Evolutionary conservation across 2,888 invertebrate species (phyloP), one percentile per base, ranked within the genome.

Genomic region (Cabera pusaria): DNA sequence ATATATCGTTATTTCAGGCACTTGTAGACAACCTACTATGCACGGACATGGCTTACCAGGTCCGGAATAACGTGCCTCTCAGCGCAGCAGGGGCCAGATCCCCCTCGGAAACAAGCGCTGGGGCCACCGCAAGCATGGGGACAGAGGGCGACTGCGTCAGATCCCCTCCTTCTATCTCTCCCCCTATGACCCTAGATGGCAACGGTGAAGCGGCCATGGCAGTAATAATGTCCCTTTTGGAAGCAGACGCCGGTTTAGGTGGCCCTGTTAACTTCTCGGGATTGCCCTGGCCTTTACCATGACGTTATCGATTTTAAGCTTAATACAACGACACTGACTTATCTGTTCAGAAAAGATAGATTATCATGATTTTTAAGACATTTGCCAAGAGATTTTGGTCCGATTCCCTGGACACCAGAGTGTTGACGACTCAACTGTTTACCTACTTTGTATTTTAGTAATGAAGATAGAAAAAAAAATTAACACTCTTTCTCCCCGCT

Each of bases 151-250:
- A 49, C 35, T 5, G 44, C 64, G 1, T 62, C 64, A 6, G 47
- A 55, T 1, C 10, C 42, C 35, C 6, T 26, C 35, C 6, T 26
- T 87, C 3, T 17, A 16, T 0, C 7, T 41, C 5, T 25, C 44
- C 0, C 3, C 53, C 53, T 1, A 42, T 17, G 7, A 43, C 61
- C 0, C 90, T 91, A 22, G 95, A 95, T 63, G 95, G 94, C 20
- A 95, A 95, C 68, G 96, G 96, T 57, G 97, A 97, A 68, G 96
- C 96, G 1, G 95, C 96, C 2, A 96, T 97, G 96, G 96, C 96
- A 0, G 96, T 96, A 52, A 96, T 97, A 56, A 96, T 97, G 96
- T 96, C 95, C 71, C 90, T 97, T 10, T 81, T 97, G 23, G 97
- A 97, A 74, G 96, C 96, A 0, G 97, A 97, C 71, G 96, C 96